Conservation (phyloP, 2,113 vertebrate species). For the Cariama cristata region DNA sequence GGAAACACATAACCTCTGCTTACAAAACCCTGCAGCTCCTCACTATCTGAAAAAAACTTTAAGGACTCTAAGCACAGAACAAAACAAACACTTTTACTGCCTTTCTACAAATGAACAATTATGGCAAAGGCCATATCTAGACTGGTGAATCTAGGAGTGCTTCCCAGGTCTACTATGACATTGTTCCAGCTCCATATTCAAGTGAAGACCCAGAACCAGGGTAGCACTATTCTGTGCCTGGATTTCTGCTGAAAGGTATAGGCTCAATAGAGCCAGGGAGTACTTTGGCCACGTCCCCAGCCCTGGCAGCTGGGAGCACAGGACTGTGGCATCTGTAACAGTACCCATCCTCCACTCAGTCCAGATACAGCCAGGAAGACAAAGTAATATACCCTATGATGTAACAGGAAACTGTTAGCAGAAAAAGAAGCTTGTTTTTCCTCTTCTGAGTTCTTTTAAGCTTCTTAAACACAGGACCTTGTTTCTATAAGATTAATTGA, state of each 20-base stretch:
- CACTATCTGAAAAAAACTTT: not conserved
- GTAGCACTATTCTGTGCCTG: not conserved
- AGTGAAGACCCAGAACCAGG: not conserved
- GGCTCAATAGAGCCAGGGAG: not conserved
- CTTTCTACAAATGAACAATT: not conserved
- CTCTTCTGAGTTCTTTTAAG: not conserved
- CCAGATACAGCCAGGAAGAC: not conserved
- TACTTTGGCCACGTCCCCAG: not conserved
- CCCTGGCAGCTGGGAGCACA: not conserved
- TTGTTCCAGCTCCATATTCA: not conserved
- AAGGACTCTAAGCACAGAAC: not conserved
- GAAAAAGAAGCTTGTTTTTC: not conserved
- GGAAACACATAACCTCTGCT: not conserved
- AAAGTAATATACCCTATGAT: not conserved
- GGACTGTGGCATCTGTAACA: rapidly evolving
- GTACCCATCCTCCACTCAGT: not conserved
- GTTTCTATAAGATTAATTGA: not conserved
- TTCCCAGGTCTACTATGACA: not conserved
- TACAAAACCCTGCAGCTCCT: not conserved
- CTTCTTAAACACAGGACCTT: not conserved
- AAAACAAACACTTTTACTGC: not conserved
- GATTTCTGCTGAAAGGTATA: not conserved
- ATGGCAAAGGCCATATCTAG: not conserved
- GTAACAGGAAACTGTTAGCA: not conserved
- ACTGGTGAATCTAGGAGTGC: not conserved